These are phyloP conservation scores for Liparis tanakae DNA, from an alignment of 2,797 vertebrate species.

Conservation along the genomic window DNA sequence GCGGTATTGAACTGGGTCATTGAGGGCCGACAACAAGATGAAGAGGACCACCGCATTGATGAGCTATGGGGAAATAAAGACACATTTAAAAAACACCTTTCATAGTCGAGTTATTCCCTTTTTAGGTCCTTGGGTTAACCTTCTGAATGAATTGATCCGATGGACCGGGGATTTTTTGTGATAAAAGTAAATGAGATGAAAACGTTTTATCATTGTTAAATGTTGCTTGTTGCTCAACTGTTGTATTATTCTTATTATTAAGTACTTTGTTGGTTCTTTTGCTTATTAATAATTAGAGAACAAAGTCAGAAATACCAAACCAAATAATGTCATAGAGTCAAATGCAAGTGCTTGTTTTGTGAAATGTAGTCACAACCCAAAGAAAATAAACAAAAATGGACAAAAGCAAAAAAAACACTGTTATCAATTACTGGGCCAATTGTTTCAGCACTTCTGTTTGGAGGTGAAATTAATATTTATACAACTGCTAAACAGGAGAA, in stretches of 20 bases:
- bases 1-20: slow-evolving; percentile 92
- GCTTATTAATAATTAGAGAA: background rate
- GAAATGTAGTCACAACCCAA: background rate
- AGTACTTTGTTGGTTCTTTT: background rate
- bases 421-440: background rate
- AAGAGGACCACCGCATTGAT: slow-evolving; percentile 94
- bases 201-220: background rate
- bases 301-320: background rate
- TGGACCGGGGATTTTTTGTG: background rate
- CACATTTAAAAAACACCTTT: slow-evolving; percentile 1
- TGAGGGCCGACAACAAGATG: slow-evolving; percentile 92
- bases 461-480: background rate
- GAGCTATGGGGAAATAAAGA: slow-evolving; percentile 80
- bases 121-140: background rate
- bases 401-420: background rate
- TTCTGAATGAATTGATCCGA: background rate
- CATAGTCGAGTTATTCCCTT: background rate
- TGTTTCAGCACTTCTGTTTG: background rate
- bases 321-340: background rate
- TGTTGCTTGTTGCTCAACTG: background rate
- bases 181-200: background rate
- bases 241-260: background rate
- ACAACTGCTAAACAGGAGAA: background rate
- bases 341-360: background rate
- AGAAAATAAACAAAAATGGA: background rate